Evolutionary conservation across 1,140 invertebrate species (phyloP).

Genomic region (Anadara kagoshimensis): DNA sequence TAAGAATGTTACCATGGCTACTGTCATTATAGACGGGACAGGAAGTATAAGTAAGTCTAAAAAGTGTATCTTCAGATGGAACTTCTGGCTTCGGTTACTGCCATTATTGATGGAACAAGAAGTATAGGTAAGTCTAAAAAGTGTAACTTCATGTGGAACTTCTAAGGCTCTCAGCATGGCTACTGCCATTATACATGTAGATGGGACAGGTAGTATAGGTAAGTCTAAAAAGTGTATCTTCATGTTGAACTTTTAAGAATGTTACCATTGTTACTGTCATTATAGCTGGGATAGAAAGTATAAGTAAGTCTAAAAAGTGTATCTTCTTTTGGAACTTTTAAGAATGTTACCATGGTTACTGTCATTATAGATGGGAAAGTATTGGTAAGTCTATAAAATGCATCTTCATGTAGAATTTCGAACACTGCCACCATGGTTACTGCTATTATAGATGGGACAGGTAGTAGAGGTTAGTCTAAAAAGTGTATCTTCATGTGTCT

Average conservation of each 20-base stretch:
- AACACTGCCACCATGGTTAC: too few relatives aligned
- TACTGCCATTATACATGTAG: slow-evolving; percentile 94
- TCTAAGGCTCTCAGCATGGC: not conserved
- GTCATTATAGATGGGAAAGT: not conserved
- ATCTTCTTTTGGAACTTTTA: not conserved
- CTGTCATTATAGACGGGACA: slow-evolving; percentile 97
- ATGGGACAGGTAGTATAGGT: slow-evolving; percentile 95
- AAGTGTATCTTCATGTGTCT: too few relatives aligned
- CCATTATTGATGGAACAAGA: slow-evolving; percentile 97
- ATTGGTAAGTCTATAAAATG: too few relatives aligned
- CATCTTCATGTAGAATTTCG: too few relatives aligned
- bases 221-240: slow-evolving; percentile 71
- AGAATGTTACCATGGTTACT: not conserved
- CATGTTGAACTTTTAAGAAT: not conserved
- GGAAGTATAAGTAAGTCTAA: slow-evolving; percentile 85
- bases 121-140: slow-evolving; percentile 82
- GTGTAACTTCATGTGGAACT: not conserved
- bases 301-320: slow-evolving; percentile 75
- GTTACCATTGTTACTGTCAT: slow-evolving; percentile 86
- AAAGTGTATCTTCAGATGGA: slow-evolving; percentile 69
- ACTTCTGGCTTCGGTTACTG: slow-evolving; percentile 95
- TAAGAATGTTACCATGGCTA: slow-evolving; percentile 92
- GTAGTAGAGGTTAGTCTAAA: too few relatives aligned
- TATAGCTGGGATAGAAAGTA: slow-evolving; percentile 96
- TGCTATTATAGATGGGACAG: too few relatives aligned